Evolutionary conservation across 2,797 vertebrate genomes (phyloP).

Genomic region (Sternarchorhynchus goeldii): DNA sequence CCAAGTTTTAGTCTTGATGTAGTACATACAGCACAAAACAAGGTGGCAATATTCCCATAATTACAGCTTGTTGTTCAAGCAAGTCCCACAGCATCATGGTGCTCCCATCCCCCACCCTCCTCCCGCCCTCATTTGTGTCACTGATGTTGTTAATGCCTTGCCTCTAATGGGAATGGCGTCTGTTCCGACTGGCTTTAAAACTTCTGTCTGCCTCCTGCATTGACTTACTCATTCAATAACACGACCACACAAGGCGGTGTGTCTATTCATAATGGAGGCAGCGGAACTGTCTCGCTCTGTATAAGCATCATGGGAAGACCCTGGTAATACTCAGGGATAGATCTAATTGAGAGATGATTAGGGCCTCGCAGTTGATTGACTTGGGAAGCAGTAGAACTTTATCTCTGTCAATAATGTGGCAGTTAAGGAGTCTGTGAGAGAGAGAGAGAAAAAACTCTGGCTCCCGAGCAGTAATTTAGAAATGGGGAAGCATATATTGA

Average conservation of each 20-base stretch:
- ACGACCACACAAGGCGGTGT: conserved; percentile 78
- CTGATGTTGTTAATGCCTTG: conserved; percentile 74
- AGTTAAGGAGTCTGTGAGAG: conserved; percentile 56
- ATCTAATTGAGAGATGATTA: conserved; percentile 77
- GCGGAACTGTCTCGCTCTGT: conserved; percentile 69
- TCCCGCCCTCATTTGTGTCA: conserved; percentile 61
- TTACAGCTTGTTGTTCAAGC: conserved; percentile 55
- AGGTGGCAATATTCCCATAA: conserved; percentile 73
- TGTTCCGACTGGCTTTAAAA: conserved; percentile 74
- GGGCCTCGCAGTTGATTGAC: conserved; percentile 68
- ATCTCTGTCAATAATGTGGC: conserved; percentile 63
- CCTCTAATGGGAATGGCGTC: conserved; percentile 84
- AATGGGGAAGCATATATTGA: conserved; percentile 22
- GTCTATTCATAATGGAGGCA: conserved; percentile 81
- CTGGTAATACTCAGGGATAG: conserved; percentile 63
- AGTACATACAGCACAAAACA: conserved; percentile 67
- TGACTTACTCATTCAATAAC: conserved; percentile 82
- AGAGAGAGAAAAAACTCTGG: conserved; percentile 42
- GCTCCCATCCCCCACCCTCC: conserved; percentile 7
- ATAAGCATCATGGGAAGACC: conserved; percentile 66
- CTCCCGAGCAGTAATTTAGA: conserved; percentile 47
- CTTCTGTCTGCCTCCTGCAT: conserved; percentile 81
- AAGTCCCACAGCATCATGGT: conserved; percentile 28
- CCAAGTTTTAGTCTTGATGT: conserved; percentile 52
- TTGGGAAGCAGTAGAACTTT: conserved; percentile 62